Evolutionary conservation across 2,888 invertebrate species (phyloP).

Genomic region (Andrena camellia): DNA sequence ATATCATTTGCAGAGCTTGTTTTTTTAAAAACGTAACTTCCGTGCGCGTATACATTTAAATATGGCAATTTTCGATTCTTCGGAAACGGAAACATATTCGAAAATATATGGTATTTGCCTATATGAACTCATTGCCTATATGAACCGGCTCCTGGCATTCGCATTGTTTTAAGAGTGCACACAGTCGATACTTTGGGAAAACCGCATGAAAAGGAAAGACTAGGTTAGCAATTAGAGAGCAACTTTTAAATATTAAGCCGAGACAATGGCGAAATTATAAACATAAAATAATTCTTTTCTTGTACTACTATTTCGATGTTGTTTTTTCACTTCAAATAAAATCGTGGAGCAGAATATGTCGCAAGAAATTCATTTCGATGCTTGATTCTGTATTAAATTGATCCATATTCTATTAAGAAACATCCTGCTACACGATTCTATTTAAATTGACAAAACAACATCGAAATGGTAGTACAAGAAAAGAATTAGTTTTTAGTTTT

Average conservation of each 20-base stretch:
- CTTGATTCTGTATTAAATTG: too few relatives aligned
- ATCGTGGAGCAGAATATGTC: too few relatives aligned
- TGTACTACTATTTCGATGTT: too few relatives aligned
- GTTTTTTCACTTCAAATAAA: too few relatives aligned
- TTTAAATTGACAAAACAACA: too few relatives aligned
- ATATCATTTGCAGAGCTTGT: background rate
- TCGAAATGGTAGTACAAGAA: too few relatives aligned
- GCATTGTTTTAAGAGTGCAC: background rate
- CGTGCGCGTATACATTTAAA: background rate
- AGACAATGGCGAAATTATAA: background rate
- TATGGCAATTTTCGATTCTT: background rate
- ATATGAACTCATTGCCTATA: background rate
- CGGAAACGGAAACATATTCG: background rate
- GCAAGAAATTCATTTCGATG: too few relatives aligned
- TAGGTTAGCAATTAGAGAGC: background rate
- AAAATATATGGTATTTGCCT: background rate
- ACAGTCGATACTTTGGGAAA: background rate
- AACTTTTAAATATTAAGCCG: slow-evolving; percentile 3
- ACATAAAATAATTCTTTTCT: too few relatives aligned
- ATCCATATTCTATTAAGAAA: too few relatives aligned
- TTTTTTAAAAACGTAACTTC: background rate
- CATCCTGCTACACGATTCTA: too few relatives aligned
- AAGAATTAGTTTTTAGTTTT: too few relatives aligned
- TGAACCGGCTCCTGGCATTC: background rate
- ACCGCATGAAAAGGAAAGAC: background rate